These are phyloP conservation scores for Phoeniculus purpureus DNA, from an alignment of 2,797 vertebrate genomes.

Conservation along the genomic window DNA sequence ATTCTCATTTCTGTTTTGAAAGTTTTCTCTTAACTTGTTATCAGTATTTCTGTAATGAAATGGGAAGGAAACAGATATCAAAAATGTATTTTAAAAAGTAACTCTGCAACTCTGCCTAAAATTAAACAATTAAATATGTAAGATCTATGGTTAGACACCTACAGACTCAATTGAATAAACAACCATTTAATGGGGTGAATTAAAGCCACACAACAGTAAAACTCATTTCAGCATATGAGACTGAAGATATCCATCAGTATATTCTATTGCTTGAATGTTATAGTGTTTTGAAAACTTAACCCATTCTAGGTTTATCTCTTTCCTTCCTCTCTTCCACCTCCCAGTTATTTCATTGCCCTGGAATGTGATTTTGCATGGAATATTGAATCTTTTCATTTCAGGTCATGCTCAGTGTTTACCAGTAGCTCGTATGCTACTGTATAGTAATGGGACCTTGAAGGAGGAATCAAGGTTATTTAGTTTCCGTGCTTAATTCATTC, in stretches of 20 bases:
- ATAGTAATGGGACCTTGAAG: constrained; percentile 57
- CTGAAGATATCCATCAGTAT: constrained; percentile 32
- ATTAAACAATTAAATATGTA: constrained; percentile 36
- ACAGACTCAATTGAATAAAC: constrained; percentile 37
- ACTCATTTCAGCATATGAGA: neutral
- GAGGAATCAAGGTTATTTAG: constrained; percentile 45
- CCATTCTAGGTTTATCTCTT: constrained; percentile 29
- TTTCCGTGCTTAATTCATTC: constrained; percentile 54
- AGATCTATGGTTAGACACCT: constrained; percentile 41
- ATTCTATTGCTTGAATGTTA: constrained; percentile 10
- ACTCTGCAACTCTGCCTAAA: neutral
- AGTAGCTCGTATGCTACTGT: constrained; percentile 3
- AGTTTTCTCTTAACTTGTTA: neutral
- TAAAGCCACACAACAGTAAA: constrained; percentile 16
- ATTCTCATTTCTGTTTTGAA: neutral
- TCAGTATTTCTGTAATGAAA: neutral
- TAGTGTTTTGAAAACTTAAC: constrained; percentile 35
- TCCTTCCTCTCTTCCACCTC: neutral
- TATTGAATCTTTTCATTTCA: constrained; percentile 45
- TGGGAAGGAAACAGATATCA: neutral
- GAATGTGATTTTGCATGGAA: constrained; percentile 58
- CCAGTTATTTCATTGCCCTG: constrained; percentile 66
- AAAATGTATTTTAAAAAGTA: neutral
- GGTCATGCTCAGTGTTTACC: constrained; percentile 30
- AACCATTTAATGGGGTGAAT: constrained; percentile 24